Evolutionary conservation across 2,797 vertebrate genomes (phyloP), one percentile per base, ranked within the genome.

Genomic region (Pangasius mekongensis): DNA sequence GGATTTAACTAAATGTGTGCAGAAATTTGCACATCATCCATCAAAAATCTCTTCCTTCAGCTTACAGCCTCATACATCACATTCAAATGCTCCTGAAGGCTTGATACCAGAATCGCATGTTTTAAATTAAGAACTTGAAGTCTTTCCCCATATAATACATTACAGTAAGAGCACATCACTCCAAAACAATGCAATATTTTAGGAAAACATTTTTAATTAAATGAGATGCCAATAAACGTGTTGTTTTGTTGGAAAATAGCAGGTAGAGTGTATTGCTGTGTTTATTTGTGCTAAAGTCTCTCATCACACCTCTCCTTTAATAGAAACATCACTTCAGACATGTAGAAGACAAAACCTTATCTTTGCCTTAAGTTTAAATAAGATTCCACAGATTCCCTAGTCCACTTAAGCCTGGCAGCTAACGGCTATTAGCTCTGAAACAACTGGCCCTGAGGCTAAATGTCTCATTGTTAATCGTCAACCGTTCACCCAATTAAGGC

Each of bases 401-500:
- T 43, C 74, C 69, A 18, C 47, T 87, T 71, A 90, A 87, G 54
- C 67, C 74, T 84, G 60, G 62, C 67, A 74, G 62, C 62, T 88
- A 86, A 87, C 71, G 87, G 78, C 77, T 81, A 81, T 83, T 81
- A 84, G 76, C 76, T 54, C 54, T 76, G 47, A 24, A 81, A 47
- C 66, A 66, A 74, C 76, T 33, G 67, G 76, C 58, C 71, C 52
- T 18, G 62, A 49, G 89, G 92, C 94, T 95, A 92, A 93, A 92
- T 92, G 89, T 91, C 87, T 92, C 89, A 84, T 78, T 87, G 86
- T 93, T 94, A 92, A 94, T 91, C 82, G 16, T 88, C 91, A 90
- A 92, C 80, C 69, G 80, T 36, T 88, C 84, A 87, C 91, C 84
- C 90, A 91, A 94, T 94, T 94, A 94, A 86, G 91, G 89, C 36